These are phyloP conservation scores for Brachionus rotundiformis DNA, from an alignment of 1,140 invertebrate species.

Conservation along the genomic window DNA sequence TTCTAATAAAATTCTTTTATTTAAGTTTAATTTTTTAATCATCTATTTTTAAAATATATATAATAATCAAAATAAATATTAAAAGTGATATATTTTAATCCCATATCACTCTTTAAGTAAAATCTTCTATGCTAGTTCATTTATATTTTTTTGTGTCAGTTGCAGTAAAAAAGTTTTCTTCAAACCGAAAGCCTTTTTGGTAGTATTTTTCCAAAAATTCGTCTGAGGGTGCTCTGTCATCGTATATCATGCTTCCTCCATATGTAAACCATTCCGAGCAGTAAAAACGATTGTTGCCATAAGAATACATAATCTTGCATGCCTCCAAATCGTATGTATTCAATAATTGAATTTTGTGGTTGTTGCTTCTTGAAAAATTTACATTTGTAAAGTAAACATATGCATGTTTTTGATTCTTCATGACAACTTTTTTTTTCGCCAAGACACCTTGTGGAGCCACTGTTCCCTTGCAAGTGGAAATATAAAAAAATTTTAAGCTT, in stretches of 20 bases:
- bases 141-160: not conserved
- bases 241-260: not conserved
- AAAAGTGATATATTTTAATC: not conserved
- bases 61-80: not conserved
- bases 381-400: not conserved
- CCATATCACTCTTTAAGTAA: not conserved
- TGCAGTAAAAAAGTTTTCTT: not conserved
- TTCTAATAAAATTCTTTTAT: too few species aligned
- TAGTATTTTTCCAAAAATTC: constrained; percentile 29
- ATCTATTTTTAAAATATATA: not conserved
- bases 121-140: not conserved
- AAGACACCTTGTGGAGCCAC: not conserved
- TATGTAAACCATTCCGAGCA: constrained; percentile 22
- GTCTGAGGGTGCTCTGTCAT: not conserved
- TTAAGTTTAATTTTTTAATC: too few species aligned
- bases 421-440: not conserved
- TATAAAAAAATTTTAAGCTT: not conserved
- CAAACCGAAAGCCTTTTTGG: not conserved
- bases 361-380: not conserved
- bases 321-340: constrained; percentile 3
- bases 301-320: constrained; percentile 9
- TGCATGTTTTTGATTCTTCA: constrained; percentile 9
- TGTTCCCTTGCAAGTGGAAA: not conserved
- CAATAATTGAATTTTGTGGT: not conserved
- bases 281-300: not conserved